These are phyloP conservation scores for Pteria penguin DNA, from an alignment of 2,888 invertebrate species.

Conservation along the genomic window DNA sequence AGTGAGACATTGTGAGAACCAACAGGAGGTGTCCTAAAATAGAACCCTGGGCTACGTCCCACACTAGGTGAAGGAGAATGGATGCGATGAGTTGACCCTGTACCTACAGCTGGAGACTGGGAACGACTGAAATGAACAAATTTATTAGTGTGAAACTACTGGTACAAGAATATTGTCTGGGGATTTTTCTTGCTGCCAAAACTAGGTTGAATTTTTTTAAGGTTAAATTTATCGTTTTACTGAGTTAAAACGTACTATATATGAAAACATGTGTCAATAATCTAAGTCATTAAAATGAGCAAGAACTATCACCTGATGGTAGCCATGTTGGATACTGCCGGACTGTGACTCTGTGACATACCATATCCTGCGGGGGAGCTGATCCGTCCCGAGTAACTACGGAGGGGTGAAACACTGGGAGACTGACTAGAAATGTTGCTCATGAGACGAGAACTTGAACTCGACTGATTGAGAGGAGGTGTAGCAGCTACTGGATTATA, in stretches of 20 bases:
- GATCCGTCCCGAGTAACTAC: conserved; percentile 72
- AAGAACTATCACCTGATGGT: conserved; percentile 60
- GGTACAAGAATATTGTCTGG: too few relatives aligned
- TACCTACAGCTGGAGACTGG: conserved; percentile 77
- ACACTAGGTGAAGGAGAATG: conserved; percentile 70
- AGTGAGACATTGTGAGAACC: conserved; percentile 67
- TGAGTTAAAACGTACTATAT: too few relatives aligned
- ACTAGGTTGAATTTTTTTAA: too few relatives aligned
- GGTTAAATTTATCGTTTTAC: too few relatives aligned
- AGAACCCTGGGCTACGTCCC: conserved; percentile 64
- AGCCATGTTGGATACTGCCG: conserved; percentile 62
- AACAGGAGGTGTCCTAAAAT: conserved; percentile 65
- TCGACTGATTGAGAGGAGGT: conserved; percentile 62
- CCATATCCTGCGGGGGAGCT: conserved; percentile 68
- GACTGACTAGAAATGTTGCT: conserved; percentile 73
- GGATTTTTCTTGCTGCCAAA: too few relatives aligned
- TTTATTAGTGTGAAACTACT: not conserved
- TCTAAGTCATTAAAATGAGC: too few relatives aligned
- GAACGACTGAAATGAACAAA: conserved; percentile 80
- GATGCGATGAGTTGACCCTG: conserved; percentile 69
- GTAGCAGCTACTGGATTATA: conserved; percentile 59
- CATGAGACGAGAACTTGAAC: conserved; percentile 63
- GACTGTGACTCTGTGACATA: conserved; percentile 49
- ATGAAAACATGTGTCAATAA: too few relatives aligned
- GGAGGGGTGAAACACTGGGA: conserved; percentile 74